Conservation (phyloP, 1,140 invertebrate species). For the Phthorimaea operculella region DNA sequence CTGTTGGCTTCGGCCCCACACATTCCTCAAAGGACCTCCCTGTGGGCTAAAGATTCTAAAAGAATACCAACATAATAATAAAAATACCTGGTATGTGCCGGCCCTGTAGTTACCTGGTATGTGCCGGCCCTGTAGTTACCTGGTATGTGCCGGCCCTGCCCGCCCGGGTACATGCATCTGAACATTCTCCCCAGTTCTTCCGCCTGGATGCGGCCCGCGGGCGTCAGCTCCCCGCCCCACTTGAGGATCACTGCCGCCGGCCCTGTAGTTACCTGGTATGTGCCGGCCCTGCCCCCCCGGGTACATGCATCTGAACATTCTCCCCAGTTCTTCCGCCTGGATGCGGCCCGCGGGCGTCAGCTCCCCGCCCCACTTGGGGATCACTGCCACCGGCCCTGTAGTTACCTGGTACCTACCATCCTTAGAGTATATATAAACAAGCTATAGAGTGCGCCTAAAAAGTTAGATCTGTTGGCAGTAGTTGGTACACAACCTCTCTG, state of each 20-base stretch:
- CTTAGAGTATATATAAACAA: too few species aligned
- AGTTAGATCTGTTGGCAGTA: too few species aligned
- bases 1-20: too few species aligned
- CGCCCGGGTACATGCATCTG: slow-evolving; percentile 97
- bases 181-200: slow-evolving; percentile 98
- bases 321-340: slow-evolving; percentile 96
- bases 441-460: too few species aligned
- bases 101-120: slow-evolving; percentile 67
- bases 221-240: slow-evolving; percentile 99
- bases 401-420: too few species aligned
- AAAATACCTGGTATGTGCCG: too few species aligned
- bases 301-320: slow-evolving; percentile 99
- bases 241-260: slow-evolving; percentile 95
- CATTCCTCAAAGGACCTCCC: too few species aligned
- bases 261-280: slow-evolving; percentile 53
- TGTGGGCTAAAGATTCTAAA: too few species aligned
- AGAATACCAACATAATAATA: too few species aligned
- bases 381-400: slow-evolving; percentile 82
- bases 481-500: too few species aligned
- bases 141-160: slow-evolving; percentile 82
- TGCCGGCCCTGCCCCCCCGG: slow-evolving; percentile 89
- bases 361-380: slow-evolving; percentile 99
- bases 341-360: slow-evolving; percentile 97
- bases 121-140: slow-evolving; percentile 75
- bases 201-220: slow-evolving; percentile 95